Conservation (phyloP, 2,113 vertebrate species). For the Megatriorchis doriae region DNA sequence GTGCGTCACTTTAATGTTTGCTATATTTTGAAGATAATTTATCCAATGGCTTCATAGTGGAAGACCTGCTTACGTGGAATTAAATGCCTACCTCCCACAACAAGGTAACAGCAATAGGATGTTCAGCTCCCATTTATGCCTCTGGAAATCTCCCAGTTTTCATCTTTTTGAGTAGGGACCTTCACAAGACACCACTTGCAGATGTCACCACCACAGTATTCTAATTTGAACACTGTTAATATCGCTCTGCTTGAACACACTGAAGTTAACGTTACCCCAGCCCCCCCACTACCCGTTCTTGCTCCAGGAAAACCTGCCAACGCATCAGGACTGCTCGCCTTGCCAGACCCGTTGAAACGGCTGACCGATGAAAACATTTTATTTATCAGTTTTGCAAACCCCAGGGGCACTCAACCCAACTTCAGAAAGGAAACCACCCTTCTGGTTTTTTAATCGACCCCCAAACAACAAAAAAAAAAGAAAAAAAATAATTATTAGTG, state of each 20-base stretch:
- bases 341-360: neutral
- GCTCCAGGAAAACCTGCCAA: neutral
- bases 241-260: neutral
- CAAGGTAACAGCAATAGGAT: neutral
- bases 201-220: neutral
- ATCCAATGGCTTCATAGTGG: neutral
- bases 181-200: neutral
- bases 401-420: neutral
- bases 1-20: fast-evolving
- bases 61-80: neutral
- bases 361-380: neutral
- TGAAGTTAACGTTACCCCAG: neutral
- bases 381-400: neutral
- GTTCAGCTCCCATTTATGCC: neutral
- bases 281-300: neutral
- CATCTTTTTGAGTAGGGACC: neutral
- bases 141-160: neutral
- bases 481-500: neutral
- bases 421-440: neutral
- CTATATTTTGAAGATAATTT: neutral
- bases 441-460: neutral
- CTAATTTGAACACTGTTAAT: neutral
- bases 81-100: neutral
- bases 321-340: neutral
- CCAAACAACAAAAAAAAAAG: neutral